phyloP scores from a whole-genome alignment of 2,888 invertebrate genomes.

The Erebia ligea region DNA sequence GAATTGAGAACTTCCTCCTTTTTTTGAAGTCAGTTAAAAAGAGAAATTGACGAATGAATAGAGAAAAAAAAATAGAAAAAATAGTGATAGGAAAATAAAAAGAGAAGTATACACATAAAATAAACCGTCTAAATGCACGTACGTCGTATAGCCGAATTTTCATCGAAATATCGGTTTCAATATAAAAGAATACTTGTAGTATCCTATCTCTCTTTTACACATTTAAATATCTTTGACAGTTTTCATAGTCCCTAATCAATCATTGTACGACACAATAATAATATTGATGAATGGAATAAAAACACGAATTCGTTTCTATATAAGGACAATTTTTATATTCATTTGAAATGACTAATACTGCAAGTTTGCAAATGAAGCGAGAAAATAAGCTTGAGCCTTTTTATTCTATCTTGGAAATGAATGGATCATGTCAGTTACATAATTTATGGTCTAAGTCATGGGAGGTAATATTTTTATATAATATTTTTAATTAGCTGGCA shows the following conservation, averaged over 20 bases:
- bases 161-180: too few species aligned
- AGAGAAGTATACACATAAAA: too few species aligned
- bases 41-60: too few species aligned
- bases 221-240: not conserved
- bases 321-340: conserved; percentile 37
- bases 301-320: conserved; percentile 20
- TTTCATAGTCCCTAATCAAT: conserved; percentile 11
- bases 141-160: too few species aligned
- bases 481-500: not conserved
- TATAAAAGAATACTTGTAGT: not conserved
- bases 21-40: too few species aligned
- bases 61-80: too few species aligned
- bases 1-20: too few species aligned
- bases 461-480: not conserved
- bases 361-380: conserved; percentile 47
- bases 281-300: conserved; percentile 21
- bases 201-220: not conserved
- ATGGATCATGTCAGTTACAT: conserved; percentile 47
- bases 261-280: conserved; percentile 1
- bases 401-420: conserved; percentile 51
- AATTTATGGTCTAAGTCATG: conserved; percentile 48
- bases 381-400: conserved; percentile 47
- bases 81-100: too few species aligned
- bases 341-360: conserved; percentile 42
- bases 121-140: too few species aligned